Evolutionary conservation across 1,140 invertebrate genomes (phyloP).

Genomic region (Palaemon carinicauda): DNA sequence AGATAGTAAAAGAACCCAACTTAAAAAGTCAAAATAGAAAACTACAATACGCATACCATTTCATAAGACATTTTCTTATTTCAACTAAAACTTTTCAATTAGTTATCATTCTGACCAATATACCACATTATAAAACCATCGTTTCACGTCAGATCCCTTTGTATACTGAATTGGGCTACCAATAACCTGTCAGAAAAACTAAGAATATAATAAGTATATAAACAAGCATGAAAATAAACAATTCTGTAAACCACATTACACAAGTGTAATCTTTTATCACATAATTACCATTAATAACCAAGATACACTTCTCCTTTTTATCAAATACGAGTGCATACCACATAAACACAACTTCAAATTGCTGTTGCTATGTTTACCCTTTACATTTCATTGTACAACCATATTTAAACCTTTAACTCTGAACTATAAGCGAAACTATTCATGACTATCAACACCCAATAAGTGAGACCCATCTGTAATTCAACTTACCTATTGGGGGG

Average conservation of each 20-base stretch:
- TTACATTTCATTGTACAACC: background rate
- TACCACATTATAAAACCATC: constrained; percentile 29
- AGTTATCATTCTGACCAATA: background rate
- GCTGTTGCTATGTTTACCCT: background rate
- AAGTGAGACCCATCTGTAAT: constrained; percentile 26
- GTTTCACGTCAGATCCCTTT: constrained; percentile 42
- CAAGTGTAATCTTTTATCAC: background rate
- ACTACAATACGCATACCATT: background rate
- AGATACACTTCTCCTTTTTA: background rate
- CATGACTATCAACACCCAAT: constrained; percentile 39
- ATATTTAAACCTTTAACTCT: constrained; percentile 20
- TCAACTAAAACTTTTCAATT: background rate
- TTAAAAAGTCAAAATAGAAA: background rate
- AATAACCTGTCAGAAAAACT: constrained; percentile 54
- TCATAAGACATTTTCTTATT: background rate
- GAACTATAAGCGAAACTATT: constrained; percentile 39
- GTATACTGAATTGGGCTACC: constrained; percentile 36
- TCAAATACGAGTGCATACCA: background rate
- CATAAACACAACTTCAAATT: background rate
- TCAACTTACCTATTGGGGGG: constrained; percentile 43
- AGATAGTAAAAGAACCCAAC: too few relatives aligned
- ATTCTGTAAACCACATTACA: background rate
- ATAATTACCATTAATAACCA: background rate
- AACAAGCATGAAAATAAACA: background rate
- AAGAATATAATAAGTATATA: constrained; percentile 49